A percentile compares a stretch with the other conserved stretches of the same genome.
Conservation (phyloP, 2,113 vertebrate genomes). For the Leuciscus idus region DNA sequence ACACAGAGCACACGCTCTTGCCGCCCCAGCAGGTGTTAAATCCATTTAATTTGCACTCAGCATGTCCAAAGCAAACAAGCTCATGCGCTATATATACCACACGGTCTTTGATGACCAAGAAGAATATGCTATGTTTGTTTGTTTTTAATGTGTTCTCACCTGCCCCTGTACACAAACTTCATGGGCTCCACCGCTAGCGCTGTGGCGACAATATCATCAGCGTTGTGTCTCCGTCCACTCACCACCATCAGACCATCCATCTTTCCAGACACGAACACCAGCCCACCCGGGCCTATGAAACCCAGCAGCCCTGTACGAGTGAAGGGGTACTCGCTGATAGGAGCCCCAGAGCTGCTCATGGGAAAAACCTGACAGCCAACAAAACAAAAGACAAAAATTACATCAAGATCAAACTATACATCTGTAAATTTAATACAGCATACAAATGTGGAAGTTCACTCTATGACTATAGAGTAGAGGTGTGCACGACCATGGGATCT, state of each 20-base stretch:
- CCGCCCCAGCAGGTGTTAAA: constrained; percentile 31
- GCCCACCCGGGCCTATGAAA: constrained; percentile 95
- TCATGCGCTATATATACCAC: constrained; percentile 15
- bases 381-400: not conserved
- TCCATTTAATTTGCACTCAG: constrained; percentile 40
- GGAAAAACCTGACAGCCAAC: constrained; percentile 86
- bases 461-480: not conserved
- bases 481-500: too few relatives aligned
- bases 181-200: constrained; percentile 97
- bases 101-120: not conserved
- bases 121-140: constrained; percentile 17
- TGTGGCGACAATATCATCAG: constrained; percentile 97
- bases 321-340: constrained; percentile 96
- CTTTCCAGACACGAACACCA: constrained; percentile 97
- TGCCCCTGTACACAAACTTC: constrained; percentile 98
- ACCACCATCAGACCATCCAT: constrained; percentile 99
- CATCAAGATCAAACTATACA: not conserved
- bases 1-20: not conserved
- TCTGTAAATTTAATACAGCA: not conserved
- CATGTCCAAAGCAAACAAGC: constrained; percentile 33
- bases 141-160: constrained; percentile 74
- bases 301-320: constrained; percentile 93
- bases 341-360: constrained; percentile 87
- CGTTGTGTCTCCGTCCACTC: constrained; percentile 94
- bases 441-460: not conserved